These are phyloP conservation scores for Drosophila siamana DNA, from an alignment of 2,888 invertebrate species.

Conservation along the genomic window DNA sequence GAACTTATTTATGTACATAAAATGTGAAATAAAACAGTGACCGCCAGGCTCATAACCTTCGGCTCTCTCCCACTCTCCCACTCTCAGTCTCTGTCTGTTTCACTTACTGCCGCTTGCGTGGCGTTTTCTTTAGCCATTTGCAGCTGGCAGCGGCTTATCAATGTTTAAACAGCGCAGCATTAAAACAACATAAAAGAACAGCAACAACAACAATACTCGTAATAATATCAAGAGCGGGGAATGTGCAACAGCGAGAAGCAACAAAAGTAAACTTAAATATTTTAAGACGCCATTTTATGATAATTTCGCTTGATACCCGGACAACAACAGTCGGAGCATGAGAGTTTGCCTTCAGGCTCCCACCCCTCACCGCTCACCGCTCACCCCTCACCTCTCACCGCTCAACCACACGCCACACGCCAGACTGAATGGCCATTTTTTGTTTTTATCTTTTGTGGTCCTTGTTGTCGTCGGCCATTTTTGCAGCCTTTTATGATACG, in stretches of 20 bases:
- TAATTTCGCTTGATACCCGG: constrained; percentile 23
- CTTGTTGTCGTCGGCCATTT: not conserved
- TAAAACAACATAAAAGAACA: constrained; percentile 17
- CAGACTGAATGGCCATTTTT: not conserved
- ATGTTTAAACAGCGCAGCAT: constrained; percentile 70
- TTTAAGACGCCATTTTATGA: constrained; percentile 58
- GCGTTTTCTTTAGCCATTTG: constrained; percentile 22
- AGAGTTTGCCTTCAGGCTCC: not conserved
- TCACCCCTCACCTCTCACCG: not conserved
- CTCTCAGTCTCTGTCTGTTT: not conserved
- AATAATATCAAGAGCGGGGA: not conserved
- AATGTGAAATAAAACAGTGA: constrained; percentile 60
- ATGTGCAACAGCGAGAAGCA: constrained; percentile 27
- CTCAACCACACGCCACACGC: not conserved
- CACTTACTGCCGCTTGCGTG: not conserved
- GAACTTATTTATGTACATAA: constrained; percentile 49
- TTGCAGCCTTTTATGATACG: constrained; percentile 20
- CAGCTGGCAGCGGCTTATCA: constrained; percentile 59
- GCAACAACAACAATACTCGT: not conserved
- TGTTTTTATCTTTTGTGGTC: constrained; percentile 3
- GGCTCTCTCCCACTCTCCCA: not conserved
- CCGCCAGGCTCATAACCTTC: constrained; percentile 30
- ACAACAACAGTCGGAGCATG: constrained; percentile 13
- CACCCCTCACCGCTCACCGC: not conserved
- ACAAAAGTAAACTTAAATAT: constrained; percentile 49